Percentiles rank a stretch among this genome's conserved stretches.
Conservation (phyloP, 2,888 invertebrate genomes). For the Hedychridium roseum region DNA sequence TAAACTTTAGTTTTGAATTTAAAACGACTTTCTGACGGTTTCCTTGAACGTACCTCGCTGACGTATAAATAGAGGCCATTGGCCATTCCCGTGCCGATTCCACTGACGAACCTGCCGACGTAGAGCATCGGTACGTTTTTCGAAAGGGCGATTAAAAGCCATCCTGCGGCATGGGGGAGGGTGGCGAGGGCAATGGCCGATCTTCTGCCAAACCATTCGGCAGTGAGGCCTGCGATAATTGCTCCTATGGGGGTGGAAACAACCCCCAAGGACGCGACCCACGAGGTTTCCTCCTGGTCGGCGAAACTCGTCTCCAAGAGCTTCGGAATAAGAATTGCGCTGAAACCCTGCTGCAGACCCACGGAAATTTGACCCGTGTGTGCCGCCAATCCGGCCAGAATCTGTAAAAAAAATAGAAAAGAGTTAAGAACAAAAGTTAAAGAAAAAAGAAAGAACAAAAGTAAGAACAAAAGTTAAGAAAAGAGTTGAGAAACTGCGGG, state of each 20-base stretch:
- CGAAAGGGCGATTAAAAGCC: slow-evolving; percentile 75
- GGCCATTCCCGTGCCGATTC: slow-evolving; percentile 72
- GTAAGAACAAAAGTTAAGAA: no score
- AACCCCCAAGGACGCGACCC: slow-evolving; percentile 78
- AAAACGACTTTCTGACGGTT: no score
- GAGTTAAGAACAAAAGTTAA: no score
- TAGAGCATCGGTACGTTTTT: slow-evolving; percentile 71
- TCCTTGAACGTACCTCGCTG: slow-evolving; percentile 57
- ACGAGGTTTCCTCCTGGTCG: slow-evolving; percentile 71
- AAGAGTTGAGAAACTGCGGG: no score
- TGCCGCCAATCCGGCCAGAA: slow-evolving; percentile 75
- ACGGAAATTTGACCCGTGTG: slow-evolving; percentile 80
- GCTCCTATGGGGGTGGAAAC: slow-evolving; percentile 78
- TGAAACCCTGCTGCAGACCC: slow-evolving; percentile 79
- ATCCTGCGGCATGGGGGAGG: slow-evolving; percentile 74
- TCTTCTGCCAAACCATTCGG: slow-evolving; percentile 73
- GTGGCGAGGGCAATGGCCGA: slow-evolving; percentile 73
- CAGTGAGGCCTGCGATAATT: slow-evolving; percentile 73
- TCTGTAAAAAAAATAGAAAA: slow-evolving; percentile 66
- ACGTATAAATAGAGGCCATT: slow-evolving; percentile 58
- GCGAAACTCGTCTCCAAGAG: slow-evolving; percentile 69
- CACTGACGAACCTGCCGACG: slow-evolving; percentile 74
- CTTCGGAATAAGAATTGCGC: slow-evolving; percentile 78
- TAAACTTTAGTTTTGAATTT: no score
- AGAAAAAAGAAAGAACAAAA: no score